Base-by-base conservation (phyloP, 2,888 invertebrate species). In the Nomada hirtipes region DNA sequence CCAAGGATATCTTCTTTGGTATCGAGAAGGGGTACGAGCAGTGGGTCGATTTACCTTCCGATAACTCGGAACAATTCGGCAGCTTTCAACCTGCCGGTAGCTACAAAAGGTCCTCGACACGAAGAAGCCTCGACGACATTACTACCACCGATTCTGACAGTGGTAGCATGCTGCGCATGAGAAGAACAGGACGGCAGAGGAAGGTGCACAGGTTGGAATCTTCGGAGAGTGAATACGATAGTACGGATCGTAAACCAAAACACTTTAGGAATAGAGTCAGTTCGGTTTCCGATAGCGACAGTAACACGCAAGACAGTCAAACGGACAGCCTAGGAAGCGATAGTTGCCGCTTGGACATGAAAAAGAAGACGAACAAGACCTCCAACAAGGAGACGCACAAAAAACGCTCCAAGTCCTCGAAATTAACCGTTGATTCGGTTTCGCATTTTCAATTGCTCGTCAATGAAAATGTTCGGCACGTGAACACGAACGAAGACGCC, bases 21-120 rank as follows among this genome's bases (percentile, higher is more conserved):
- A 96, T 96, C 79, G 96, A 96, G 90, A 96, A 96, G 91, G 96
- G 96, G 89, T 95, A 94, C 88, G 94, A 94, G 81, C 93, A 94
- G 18, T 94, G 93, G 93, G 93, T 90, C 20, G 94, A 94, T 61
- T 52, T 90, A 50, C 92, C 91, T 4, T 92, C 91, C 3, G 93
- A 92, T 74, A 90, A 88, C 59, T 93, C 91, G 18, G 93, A 93
- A 76, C 91, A 92, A 65, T 92, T 89, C 23, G 92, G 91, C 10
- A 92, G 92, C 69, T 92, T 91, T 67, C 92, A 92, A 55, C 91
- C 91, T 1, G 91, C 92, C 0, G 92, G 91, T 0, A 83, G 86
- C 4, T 92, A 91, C 80, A 93, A 92, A 69, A 81, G 92, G 42
- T 83, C 90, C 0, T 83, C 91, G n/a, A 87, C 90, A 1, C 89